Evolutionary conservation across 2,888 invertebrate genomes (phyloP).

Genomic region (Theristus sp.): DNA sequence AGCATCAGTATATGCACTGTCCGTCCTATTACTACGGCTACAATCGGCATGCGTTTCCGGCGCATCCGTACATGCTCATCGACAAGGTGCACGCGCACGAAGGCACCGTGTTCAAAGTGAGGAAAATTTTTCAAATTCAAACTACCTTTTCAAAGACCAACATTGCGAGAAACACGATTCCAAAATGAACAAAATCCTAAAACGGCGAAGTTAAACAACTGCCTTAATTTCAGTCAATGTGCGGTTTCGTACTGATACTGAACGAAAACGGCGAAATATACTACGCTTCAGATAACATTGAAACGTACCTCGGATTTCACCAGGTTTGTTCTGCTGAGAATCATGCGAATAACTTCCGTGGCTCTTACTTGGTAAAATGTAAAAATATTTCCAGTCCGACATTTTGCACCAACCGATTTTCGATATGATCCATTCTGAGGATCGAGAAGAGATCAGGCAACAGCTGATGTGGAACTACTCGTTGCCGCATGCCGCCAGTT

Average conservation of each 20-base stretch:
- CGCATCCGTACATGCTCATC: not conserved
- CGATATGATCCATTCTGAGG: conserved; percentile 95
- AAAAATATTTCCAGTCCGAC: conserved; percentile 55
- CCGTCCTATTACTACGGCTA: not conserved
- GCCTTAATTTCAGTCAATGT: conserved; percentile 78
- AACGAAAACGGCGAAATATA: conserved; percentile 91
- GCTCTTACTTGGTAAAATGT: not conserved
- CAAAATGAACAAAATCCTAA: too few species aligned
- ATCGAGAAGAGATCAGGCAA: conserved; percentile 56
- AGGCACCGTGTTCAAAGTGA: not conserved
- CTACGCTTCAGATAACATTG: conserved; percentile 97
- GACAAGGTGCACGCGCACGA: not conserved
- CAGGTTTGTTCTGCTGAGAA: conserved; percentile 69
- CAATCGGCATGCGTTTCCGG: too few species aligned
- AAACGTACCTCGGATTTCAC: conserved; percentile 98
- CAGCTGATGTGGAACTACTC: conserved; percentile 12
- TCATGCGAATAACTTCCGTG: too few species aligned
- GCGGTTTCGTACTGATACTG: conserved; percentile 94
- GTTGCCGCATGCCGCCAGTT: conserved; percentile 47
- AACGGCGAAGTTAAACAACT: too few species aligned
- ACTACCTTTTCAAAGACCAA: too few species aligned
- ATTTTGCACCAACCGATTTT: conserved; percentile 98
- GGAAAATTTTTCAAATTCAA: too few species aligned
- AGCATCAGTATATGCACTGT: not conserved
- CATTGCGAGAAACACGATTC: too few species aligned